Evolutionary conservation across 2,113 vertebrate species (phyloP), one percentile per base, ranked within the genome.

Genomic region (Melanostigma gelatinosum): DNA sequence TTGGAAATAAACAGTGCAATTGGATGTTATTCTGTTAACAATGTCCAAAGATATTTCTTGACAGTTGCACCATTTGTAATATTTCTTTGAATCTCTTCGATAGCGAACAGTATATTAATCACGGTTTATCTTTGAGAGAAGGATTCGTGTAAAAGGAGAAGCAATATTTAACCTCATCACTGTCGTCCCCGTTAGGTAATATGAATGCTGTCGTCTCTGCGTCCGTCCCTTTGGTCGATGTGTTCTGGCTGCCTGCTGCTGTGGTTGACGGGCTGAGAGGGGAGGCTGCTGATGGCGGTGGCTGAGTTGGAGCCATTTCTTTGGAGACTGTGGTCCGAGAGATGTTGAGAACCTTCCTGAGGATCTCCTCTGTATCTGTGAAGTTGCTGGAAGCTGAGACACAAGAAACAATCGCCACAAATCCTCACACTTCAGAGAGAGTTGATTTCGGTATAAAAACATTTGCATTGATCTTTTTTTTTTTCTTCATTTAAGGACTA

Each of bases 191-290:
- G 12, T 48, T 63, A 32, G 66, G 8, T 36, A 87, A 11, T 20
- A 72, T 22, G 34, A 34, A 44, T 27, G 70, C 12, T 27, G 70
- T 79, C 5, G 58, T 75, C 13, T 75, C 11, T 0, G 20, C 36
- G 52, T 81, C 84, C 40, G 64, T 62, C 57, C 27, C 60, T 66
- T 74, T 75, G 64, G 67, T 88, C 58, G n/a, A 2, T 63, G 83
- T 58, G 52, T 81, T 60, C 34, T 87, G 86, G 57, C 72, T 82
- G 50, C 40, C 48, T 42, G 85, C 75, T 70, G 38, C 62, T 44
- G 83, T 87, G 77, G 91, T 87, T 50, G 69, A 6, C 27, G 84
- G 80, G 70, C 40, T 58, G 63, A 57, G 20, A 22, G 75, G 38
- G 44, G 83, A 55, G 27, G 8, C 27, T 62, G 70, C 24, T 27